Percentiles rank a stretch among this genome's conserved stretches.
phyloP scores from a whole-genome alignment of 2,888 invertebrate genomes.

The Reticulitermes lucifugus region DNA sequence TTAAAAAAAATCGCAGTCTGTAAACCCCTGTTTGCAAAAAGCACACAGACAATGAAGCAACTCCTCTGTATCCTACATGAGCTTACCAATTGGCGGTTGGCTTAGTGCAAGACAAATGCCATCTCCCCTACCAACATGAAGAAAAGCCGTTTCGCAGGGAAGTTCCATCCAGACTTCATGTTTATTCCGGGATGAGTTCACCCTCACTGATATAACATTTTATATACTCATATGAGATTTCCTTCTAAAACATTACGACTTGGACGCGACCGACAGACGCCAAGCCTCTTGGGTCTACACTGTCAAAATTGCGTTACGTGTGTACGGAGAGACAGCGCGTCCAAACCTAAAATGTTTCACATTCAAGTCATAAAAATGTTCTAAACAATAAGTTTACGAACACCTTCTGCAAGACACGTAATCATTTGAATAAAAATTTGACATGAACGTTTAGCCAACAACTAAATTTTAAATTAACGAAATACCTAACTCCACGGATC shows the following conservation, averaged over 20 bases:
- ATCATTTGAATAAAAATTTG: no score
- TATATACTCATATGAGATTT: slow-evolving; percentile 19
- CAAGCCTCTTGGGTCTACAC: background rate
- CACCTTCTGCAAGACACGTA: no score
- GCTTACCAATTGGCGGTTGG: slow-evolving; percentile 1
- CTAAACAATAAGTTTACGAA: no score
- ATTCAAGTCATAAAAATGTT: no score
- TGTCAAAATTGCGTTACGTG: background rate
- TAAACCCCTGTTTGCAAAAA: background rate
- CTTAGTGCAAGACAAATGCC: background rate
- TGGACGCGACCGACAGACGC: background rate
- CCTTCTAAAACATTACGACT: slow-evolving; percentile 13
- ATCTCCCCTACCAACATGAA: background rate
- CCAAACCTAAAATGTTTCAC: no score
- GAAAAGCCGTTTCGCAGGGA: background rate
- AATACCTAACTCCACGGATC: no score
- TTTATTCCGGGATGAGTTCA: background rate
- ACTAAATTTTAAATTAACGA: no score
- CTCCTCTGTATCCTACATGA: background rate
- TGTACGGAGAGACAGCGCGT: no score
- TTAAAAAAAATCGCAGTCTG: no score
- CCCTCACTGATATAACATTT: slow-evolving; percentile 15
- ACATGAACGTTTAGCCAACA: no score
- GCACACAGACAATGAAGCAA: background rate
- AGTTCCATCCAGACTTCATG: background rate